Conservation (phyloP, 2,113 vertebrate genomes). For the Semicossyphus pulcher region DNA sequence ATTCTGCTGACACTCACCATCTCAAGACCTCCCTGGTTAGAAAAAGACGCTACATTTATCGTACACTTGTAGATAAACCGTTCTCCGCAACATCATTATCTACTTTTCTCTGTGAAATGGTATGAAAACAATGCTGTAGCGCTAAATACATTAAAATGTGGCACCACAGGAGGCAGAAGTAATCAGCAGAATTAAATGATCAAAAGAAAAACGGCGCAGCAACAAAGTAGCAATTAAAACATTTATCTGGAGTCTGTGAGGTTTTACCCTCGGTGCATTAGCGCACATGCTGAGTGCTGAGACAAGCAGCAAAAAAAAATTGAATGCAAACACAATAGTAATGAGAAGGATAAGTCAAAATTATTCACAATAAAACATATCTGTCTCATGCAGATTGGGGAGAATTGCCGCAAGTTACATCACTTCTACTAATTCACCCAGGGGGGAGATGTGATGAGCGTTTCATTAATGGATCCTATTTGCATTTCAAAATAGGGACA, state of each 20-base stretch:
- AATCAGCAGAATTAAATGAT: slow-evolving; percentile 47
- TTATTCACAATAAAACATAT: slow-evolving; percentile 30
- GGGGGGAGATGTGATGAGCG: slow-evolving; percentile 30
- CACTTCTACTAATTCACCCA: slow-evolving; percentile 51
- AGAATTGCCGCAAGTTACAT: slow-evolving; percentile 57
- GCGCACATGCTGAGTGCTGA: slow-evolving; percentile 10
- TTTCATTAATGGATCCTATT: slow-evolving; percentile 48
- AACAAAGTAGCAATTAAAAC: slow-evolving; percentile 48
- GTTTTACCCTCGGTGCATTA: slow-evolving; percentile 22
- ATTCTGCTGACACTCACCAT: slow-evolving; percentile 22
- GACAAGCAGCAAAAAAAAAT: slow-evolving; percentile 11
- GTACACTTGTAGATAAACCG: slow-evolving; percentile 1
- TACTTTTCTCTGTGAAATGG: neutral
- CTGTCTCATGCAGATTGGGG: slow-evolving; percentile 27
- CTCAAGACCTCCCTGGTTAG: neutral
- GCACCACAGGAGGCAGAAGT: slow-evolving; percentile 23
- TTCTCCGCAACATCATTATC: slow-evolving; percentile 12
- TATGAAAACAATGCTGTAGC: slow-evolving; percentile 16
- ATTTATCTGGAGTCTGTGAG: slow-evolving; percentile 22
- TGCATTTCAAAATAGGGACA: slow-evolving; percentile 49
- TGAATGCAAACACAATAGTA: neutral
- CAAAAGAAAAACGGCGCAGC: slow-evolving; percentile 20
- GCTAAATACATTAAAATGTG: slow-evolving; percentile 32
- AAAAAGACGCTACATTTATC: slow-evolving; percentile 25
- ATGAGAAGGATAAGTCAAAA: slow-evolving; percentile 5